These are phyloP conservation scores for Catharus ustulatus DNA, from an alignment of 2,797 vertebrate genomes.

Conservation along the genomic window DNA sequence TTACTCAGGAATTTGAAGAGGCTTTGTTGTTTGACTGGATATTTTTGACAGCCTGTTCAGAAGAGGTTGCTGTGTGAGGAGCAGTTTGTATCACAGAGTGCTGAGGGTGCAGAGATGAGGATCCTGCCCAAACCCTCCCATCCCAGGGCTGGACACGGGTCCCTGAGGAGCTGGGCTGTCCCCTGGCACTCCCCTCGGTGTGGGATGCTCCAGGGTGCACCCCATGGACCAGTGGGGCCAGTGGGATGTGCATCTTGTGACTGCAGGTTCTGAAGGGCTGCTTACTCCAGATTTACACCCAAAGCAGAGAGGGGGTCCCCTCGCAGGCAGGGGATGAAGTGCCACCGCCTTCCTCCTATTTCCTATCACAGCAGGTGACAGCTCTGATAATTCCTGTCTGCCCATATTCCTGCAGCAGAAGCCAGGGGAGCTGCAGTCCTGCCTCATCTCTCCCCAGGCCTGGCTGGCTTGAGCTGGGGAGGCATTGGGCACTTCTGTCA, in stretches of 20 bases:
- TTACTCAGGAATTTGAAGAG: background rate
- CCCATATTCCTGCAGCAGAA: accelerated
- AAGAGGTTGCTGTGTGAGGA: background rate
- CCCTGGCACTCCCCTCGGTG: background rate
- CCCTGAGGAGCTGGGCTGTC: background rate
- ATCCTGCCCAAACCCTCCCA: background rate
- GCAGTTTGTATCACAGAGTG: background rate
- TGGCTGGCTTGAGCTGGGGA: accelerated
- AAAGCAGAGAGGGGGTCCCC: background rate
- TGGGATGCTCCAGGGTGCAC: background rate
- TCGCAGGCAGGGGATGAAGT: background rate
- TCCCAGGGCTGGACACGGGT: background rate
- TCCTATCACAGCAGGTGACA: background rate
- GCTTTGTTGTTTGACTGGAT: background rate
- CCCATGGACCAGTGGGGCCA: accelerated
- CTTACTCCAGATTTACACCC: background rate
- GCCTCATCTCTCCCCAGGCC: background rate
- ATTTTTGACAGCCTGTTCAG: background rate
- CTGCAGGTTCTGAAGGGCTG: background rate
- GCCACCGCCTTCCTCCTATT: background rate
- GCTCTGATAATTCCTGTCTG: background rate
- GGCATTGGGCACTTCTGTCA: background rate
- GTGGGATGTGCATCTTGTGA: accelerated
- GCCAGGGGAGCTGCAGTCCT: background rate
- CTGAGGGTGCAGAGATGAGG: background rate